These are phyloP conservation scores for Creontiades dilutus DNA, from an alignment of 2,888 invertebrate species.

Conservation along the genomic window DNA sequence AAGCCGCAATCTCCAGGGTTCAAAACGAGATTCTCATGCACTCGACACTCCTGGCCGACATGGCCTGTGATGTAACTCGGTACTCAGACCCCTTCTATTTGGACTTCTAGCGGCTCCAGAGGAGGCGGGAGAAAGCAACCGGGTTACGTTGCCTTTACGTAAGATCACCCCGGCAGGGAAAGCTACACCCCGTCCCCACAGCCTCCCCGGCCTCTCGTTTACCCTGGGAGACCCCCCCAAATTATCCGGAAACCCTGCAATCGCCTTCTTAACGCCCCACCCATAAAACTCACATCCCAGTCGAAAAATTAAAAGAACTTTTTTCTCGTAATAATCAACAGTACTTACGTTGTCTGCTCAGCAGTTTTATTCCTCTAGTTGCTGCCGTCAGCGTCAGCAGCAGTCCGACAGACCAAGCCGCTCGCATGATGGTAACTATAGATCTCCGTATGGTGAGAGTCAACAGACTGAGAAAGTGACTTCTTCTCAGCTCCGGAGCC, in stretches of 20 bases:
- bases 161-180: slow-evolving; percentile 20
- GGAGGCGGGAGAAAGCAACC: slow-evolving; percentile 51
- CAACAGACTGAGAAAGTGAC: slow-evolving; percentile 67
- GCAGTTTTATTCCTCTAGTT: slow-evolving; percentile 64
- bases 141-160: slow-evolving; percentile 60
- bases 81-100: background rate
- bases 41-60: background rate
- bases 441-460: slow-evolving; percentile 50
- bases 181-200: background rate
- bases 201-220: background rate
- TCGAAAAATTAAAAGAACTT: background rate
- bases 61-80: background rate
- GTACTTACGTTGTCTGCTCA: slow-evolving; percentile 73
- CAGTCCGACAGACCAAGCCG: slow-evolving; percentile 51
- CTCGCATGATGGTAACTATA: slow-evolving; percentile 2
- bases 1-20: background rate
- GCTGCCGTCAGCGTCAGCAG: slow-evolving; percentile 49
- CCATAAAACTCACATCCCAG: background rate
- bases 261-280: background rate
- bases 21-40: slow-evolving; percentile 10
- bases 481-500: slow-evolving; percentile 40
- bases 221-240: background rate
- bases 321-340: background rate
- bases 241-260: background rate
- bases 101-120: background rate